Evolutionary conservation across 1,140 invertebrate genomes (phyloP).

Genomic region (Tigriopus japonicus): DNA sequence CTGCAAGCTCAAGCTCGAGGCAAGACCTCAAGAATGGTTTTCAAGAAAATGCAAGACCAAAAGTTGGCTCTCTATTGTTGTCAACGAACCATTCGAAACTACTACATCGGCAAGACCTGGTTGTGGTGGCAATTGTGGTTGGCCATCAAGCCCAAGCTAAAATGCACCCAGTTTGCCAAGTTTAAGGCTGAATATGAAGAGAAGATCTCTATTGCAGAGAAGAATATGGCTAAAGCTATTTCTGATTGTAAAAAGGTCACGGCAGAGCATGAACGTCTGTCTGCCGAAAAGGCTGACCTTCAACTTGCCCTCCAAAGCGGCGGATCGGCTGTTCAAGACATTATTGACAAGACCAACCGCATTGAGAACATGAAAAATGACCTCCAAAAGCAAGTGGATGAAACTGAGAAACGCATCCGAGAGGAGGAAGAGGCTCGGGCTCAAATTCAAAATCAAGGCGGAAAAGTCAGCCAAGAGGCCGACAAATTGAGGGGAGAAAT

Average conservation of each 20-base stretch:
- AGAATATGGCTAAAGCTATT: conserved; percentile 87
- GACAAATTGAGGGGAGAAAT: conserved; percentile 76
- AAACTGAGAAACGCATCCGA: not conserved
- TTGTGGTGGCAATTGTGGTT: conserved; percentile 99
- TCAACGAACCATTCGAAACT: conserved; percentile 98
- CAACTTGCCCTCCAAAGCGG: conserved; percentile 58
- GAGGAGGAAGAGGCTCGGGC: not conserved
- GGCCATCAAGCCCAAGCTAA: conserved; percentile 96
- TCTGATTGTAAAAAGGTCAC: conserved; percentile 88
- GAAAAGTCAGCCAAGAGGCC: conserved; percentile 42
- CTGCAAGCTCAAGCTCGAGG: conserved; percentile 29
- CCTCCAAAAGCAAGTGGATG: conserved; percentile 11
- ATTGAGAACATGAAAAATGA: conserved; percentile 3
- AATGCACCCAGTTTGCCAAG: conserved; percentile 67
- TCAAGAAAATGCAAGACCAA: conserved; percentile 47
- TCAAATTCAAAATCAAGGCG: not conserved
- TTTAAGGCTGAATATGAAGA: conserved; percentile 80
- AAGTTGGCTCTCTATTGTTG: conserved; percentile 45
- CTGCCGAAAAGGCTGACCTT: conserved; percentile 81
- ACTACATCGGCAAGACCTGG: conserved; percentile 95
- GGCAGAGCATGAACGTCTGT: conserved; percentile 50
- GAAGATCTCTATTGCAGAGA: conserved; percentile 35
- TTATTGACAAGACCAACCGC: conserved; percentile 7
- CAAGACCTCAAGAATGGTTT: not conserved
- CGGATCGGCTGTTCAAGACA: conserved; percentile 3